Base-by-base conservation (phyloP, 2,797 vertebrate genomes). In the Fistularia tabacaria region DNA sequence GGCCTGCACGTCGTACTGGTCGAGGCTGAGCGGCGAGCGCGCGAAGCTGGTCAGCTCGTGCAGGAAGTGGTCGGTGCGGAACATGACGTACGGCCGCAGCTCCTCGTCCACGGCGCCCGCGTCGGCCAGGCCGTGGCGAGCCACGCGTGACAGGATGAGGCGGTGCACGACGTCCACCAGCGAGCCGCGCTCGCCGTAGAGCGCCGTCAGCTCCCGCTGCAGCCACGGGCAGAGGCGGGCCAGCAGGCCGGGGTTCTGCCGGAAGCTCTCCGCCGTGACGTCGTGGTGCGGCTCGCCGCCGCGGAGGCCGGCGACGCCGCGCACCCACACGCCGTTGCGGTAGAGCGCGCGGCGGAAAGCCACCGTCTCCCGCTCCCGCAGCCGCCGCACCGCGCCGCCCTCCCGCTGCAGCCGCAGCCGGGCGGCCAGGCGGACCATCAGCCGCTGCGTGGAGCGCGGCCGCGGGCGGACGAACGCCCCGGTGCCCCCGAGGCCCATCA, bases 31-130 rank as follows among this genome's bases (percentile, higher is more conserved):
- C 2, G 92, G 91, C 38, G 93, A 93, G 38, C 93, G 89, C 1
- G 94, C 94, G 59, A 94, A 97, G 75, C 89, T 92, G 54, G 92
- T 86, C 63, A 97, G 89, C 57, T 97, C 94, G 1, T 97, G 95
- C 56, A 97, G 69, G 81, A 97, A 97, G 76, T 96, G 95, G 4
- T 93, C 91, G 0, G 94, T 95, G 42, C 93, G 89, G 7, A 92
- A 90, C 66, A 94, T 71, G 41, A 97, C 72, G 80, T 95, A 96
- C 0, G 94, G 94, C 3, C 91, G 92, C 47, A 97, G 82, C 14
- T 96, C 92, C 0, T 93, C 89, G 7, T 92, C 90, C 58, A 95
- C 86, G 7, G 57, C 56, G 11, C 90, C 88, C 12, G 87, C 79
- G 59, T 93, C 90, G 58, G 93, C 93, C 73, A 97, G 73, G 45